phyloP scores from a whole-genome alignment of 2,888 invertebrate species.

The Eurois occulta region DNA sequence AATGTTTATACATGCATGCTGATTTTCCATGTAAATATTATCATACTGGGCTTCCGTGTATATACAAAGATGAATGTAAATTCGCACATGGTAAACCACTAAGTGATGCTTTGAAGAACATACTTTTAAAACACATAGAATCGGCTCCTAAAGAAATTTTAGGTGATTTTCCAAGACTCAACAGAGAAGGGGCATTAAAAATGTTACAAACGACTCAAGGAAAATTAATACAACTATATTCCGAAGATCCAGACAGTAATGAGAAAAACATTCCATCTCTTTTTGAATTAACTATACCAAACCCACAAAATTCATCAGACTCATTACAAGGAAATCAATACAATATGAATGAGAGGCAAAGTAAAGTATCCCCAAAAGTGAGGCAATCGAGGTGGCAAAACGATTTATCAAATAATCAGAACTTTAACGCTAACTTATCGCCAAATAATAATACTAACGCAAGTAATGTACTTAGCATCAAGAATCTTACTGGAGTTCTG shows the following conservation, averaged over 20 bases:
- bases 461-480: conserved; percentile 88
- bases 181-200: conserved; percentile 93
- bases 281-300: conserved; percentile 87
- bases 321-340: conserved; percentile 77
- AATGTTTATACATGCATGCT: conserved; percentile 98
- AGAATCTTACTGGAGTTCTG: conserved; percentile 90
- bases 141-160: conserved; percentile 97
- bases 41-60: conserved; percentile 97
- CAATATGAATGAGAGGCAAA: conserved; percentile 82
- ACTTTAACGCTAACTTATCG: conserved; percentile 75
- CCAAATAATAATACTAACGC: conserved; percentile 76
- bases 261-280: conserved; percentile 86
- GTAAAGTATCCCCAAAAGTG: conserved; percentile 86
- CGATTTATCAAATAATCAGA: conserved; percentile 80
- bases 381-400: conserved; percentile 89
- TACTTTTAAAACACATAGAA: conserved; percentile 94
- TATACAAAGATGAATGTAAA: conserved; percentile 96
- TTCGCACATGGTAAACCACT: conserved; percentile 97
- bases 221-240: conserved; percentile 86
- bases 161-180: conserved; percentile 96
- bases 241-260: conserved; percentile 78
- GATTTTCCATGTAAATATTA: conserved; percentile 99
- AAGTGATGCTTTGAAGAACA: conserved; percentile 93
- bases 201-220: conserved; percentile 88
- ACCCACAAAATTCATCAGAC: conserved; percentile 78